Percentiles rank a stretch among this genome's conserved stretches.
These are phyloP conservation scores for Cladopsammia gracilis DNA, from an alignment of 64 coral and sea anemone genomes.

Conservation along the genomic window DNA sequence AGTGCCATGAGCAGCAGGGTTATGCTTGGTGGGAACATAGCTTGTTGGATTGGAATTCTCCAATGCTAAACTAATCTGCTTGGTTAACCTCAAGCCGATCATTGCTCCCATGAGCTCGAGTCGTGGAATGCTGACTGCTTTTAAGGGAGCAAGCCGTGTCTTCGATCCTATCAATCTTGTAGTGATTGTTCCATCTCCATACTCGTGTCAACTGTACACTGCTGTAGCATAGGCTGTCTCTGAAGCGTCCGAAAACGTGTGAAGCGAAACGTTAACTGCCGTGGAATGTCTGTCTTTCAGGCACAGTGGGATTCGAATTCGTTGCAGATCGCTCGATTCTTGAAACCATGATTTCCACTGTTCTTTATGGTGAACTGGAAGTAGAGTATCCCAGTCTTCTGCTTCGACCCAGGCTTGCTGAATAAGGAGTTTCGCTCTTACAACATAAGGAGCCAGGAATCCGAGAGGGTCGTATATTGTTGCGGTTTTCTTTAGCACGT, in stretches of 20 bases:
- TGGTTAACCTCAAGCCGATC: conserved; percentile 50
- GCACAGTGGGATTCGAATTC: conserved; percentile 28
- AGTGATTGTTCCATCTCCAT: conserved; percentile 11
- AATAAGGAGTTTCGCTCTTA: conserved; percentile 50
- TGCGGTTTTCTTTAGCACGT: conserved; percentile 58
- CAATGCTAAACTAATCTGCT: conserved; percentile 4
- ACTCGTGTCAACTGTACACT: conserved; percentile 34
- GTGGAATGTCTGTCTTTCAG: conserved; percentile 1
- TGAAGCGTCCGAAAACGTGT: conserved; percentile 69
- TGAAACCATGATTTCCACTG: conserved; percentile 36
- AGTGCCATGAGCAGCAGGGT: conserved; percentile 43
- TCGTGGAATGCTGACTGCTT: conserved; percentile 56
- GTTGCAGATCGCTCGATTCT: neutral
- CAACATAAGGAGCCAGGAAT: conserved; percentile 59
- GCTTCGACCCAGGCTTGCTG: conserved; percentile 59
- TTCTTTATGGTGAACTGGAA: neutral
- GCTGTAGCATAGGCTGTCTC: conserved; percentile 59
- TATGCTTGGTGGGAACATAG: conserved; percentile 11
- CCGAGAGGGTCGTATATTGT: conserved; percentile 70
- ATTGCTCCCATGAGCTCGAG: conserved; percentile 77
- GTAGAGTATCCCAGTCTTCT: conserved; percentile 19
- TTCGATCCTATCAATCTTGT: conserved; percentile 35
- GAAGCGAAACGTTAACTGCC: neutral
- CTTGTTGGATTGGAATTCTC: conserved; percentile 10
- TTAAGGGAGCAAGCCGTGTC: conserved; percentile 56